phyloP scores from a whole-genome alignment of 1,140 invertebrate species.

The Chrysopa pallens region DNA sequence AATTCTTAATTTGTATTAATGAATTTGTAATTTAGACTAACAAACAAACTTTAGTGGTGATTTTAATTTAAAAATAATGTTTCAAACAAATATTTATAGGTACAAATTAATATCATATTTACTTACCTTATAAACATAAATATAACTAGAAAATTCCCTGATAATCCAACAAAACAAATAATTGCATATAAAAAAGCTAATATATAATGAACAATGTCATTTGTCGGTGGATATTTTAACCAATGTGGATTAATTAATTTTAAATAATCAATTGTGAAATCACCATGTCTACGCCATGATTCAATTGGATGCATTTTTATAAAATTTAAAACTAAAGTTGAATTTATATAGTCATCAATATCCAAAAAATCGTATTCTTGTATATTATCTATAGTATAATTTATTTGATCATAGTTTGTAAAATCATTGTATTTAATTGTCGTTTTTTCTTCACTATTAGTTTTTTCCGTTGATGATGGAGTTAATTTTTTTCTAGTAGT shows the following conservation, averaged over 20 bases:
- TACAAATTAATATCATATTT: too few relatives aligned
- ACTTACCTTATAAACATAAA: constrained; percentile 43
- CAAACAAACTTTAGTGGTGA: too few relatives aligned
- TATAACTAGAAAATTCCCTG: constrained; percentile 44
- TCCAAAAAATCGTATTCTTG: background rate
- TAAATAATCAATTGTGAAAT: constrained; percentile 34
- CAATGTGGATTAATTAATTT: constrained; percentile 42
- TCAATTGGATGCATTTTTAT: constrained; percentile 26
- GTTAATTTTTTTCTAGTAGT: too few relatives aligned
- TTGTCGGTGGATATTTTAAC: constrained; percentile 39
- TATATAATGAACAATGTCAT: constrained; percentile 27
- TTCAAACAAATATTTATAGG: too few relatives aligned
- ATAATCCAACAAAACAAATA: constrained; percentile 35
- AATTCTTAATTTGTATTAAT: too few relatives aligned
- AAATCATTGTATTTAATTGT: too few relatives aligned
- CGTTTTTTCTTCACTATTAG: too few relatives aligned
- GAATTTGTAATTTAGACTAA: too few relatives aligned
- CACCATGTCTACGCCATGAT: constrained; percentile 27
- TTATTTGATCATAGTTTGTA: too few relatives aligned
- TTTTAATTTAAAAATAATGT: too few relatives aligned
- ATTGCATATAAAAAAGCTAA: constrained; percentile 36
- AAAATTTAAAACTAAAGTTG: constrained; percentile 15
- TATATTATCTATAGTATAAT: too few relatives aligned
- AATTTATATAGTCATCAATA: background rate
- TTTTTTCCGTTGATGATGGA: too few relatives aligned